Conservation (phyloP, 2,888 invertebrate genomes). For the Operophtera brumata region DNA sequence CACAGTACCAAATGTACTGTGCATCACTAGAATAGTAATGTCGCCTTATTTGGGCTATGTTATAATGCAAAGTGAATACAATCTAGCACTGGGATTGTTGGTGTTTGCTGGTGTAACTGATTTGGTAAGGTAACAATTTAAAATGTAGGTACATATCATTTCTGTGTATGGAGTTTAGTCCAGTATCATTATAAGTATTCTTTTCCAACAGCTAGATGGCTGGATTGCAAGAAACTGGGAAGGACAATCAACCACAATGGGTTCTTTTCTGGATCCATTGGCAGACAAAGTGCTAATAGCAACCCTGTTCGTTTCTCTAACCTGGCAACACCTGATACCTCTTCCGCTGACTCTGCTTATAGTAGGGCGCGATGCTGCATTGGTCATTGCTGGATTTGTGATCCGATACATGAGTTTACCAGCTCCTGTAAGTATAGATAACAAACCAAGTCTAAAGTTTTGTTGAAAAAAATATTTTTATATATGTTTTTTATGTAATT, state of each 20-base stretch:
- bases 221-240: conserved; percentile 97
- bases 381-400: conserved; percentile 92
- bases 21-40: conserved; percentile 89
- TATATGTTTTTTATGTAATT: too few relatives aligned
- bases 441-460: neutral
- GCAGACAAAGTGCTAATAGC: conserved; percentile 97
- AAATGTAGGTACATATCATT: too few relatives aligned
- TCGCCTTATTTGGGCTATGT: conserved; percentile 95
- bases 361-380: conserved; percentile 88
- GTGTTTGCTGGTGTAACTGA: conserved; percentile 94
- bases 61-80: conserved; percentile 90
- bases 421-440: conserved; percentile 86
- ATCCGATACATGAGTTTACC: conserved; percentile 95
- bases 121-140: conserved; percentile 81
- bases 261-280: conserved; percentile 97
- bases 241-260: conserved; percentile 94
- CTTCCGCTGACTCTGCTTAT: conserved; percentile 89
- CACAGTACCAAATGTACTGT: conserved; percentile 96
- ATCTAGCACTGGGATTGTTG: conserved; percentile 90
- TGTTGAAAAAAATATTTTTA: too few relatives aligned
- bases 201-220: conserved; percentile 90
- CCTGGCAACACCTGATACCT: conserved; percentile 93
- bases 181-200: neutral
- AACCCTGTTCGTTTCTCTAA: conserved; percentile 92
- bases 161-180: neutral